Percentiles rank a stretch among this genome's conserved stretches.
phyloP scores from a whole-genome alignment of 1,140 invertebrate species.

The Drosophila lowei region DNA sequence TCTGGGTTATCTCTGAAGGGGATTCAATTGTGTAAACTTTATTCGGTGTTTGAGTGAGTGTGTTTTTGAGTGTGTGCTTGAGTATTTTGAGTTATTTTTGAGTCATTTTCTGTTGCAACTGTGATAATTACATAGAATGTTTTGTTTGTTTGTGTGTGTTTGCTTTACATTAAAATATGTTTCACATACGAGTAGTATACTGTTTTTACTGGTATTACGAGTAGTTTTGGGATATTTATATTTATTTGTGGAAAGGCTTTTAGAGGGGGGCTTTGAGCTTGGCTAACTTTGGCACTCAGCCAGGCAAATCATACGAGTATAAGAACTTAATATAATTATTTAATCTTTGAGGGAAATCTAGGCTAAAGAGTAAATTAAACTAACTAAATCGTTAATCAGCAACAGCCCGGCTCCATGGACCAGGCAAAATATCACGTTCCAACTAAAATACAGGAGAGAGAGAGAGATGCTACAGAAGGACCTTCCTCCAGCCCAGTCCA shows the following conservation, averaged over 20 bases:
- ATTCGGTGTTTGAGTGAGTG: conserved; percentile 43
- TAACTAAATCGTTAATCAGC: conserved; percentile 58
- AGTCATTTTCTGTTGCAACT: conserved; percentile 42
- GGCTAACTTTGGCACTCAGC: conserved; percentile 21
- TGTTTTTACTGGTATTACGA: conserved; percentile 12
- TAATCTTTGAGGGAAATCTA: conserved; percentile 31
- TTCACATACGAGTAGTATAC: conserved; percentile 46
- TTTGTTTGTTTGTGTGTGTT: conserved; percentile 19
- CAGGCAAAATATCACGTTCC: conserved; percentile 76
- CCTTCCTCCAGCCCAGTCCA: too few species aligned
- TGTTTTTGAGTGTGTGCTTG: conserved; percentile 9
- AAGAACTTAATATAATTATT: conserved; percentile 9
- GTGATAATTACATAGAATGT: conserved; percentile 58
- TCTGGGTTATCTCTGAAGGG: conserved; percentile 18
- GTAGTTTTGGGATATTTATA: not conserved
- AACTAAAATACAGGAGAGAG: conserved; percentile 52
- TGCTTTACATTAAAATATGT: conserved; percentile 52
- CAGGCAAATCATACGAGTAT: conserved; percentile 19
- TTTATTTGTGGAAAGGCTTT: not conserved
- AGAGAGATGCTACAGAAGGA: conserved; percentile 11
- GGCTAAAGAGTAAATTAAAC: conserved; percentile 48
- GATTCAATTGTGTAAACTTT: conserved; percentile 47
- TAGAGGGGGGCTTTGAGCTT: conserved; percentile 39
- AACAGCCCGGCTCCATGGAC: conserved; percentile 30
- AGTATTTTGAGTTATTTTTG: conserved; percentile 5